These are phyloP conservation scores for Mythimna ferrago DNA, from an alignment of 2,888 invertebrate genomes.

Conservation along the genomic window DNA sequence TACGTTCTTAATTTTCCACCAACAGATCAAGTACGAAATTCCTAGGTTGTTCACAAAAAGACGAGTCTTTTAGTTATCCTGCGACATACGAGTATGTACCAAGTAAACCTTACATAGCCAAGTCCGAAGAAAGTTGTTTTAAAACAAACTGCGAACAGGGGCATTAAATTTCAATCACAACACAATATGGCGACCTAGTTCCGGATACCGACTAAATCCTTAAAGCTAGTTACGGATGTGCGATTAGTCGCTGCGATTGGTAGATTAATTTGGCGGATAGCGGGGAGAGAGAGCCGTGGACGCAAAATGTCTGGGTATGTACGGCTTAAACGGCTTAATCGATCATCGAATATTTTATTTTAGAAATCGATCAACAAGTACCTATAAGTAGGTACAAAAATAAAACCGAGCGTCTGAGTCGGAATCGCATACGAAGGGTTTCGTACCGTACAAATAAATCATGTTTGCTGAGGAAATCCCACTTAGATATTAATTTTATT, in stretches of 20 bases:
- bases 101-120: slow-evolving; percentile 54
- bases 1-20: no score
- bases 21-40: background rate
- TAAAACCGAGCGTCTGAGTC: no score
- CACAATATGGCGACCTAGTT: slow-evolving; percentile 76
- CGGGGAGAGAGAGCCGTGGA: no score
- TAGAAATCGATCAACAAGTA: background rate
- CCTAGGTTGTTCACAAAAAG: background rate
- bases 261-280: background rate
- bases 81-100: slow-evolving; percentile 12
- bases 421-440: no score
- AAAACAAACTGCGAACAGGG: slow-evolving; percentile 73
- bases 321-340: no score
- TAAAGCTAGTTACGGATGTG: slow-evolving; percentile 52
- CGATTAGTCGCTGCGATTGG: slow-evolving; percentile 49
- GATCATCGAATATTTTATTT: background rate
- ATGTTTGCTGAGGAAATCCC: no score
- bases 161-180: slow-evolving; percentile 82
- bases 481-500: no score
- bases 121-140: slow-evolving; percentile 69
- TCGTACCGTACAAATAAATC: no score
- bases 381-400: no score
- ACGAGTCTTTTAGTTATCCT: background rate
- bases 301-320: background rate
- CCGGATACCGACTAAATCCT: slow-evolving; percentile 65